These are phyloP conservation scores for Apolygus lucorum DNA, from an alignment of 1,140 invertebrate species.

Conservation along the genomic window DNA sequence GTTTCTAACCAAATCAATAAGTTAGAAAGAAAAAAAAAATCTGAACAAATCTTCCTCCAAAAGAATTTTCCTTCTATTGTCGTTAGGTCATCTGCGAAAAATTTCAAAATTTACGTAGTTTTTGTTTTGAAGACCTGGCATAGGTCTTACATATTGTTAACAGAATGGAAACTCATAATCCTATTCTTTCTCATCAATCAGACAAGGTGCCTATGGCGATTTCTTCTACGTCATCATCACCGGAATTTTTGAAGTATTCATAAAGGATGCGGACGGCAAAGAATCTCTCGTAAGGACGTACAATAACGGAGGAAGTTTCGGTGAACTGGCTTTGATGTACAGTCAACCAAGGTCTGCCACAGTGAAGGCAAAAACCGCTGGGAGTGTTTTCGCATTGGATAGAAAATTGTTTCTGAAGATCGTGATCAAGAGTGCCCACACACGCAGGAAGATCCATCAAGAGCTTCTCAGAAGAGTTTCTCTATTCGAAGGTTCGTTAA, in stretches of 20 bases:
- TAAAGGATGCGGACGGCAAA: slow-evolving; percentile 52
- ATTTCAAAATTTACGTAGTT: too few relatives aligned
- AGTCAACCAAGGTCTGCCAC: slow-evolving; percentile 93
- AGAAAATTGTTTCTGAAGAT: slow-evolving; percentile 90
- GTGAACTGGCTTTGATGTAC: slow-evolving; percentile 92
- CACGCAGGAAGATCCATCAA: slow-evolving; percentile 94
- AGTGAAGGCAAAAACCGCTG: slow-evolving; percentile 67
- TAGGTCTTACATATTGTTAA: too few relatives aligned
- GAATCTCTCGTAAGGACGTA: slow-evolving; percentile 72
- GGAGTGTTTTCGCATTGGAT: slow-evolving; percentile 93
- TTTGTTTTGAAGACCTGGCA: too few relatives aligned
- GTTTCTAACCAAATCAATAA: too few relatives aligned
- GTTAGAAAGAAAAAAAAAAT: too few relatives aligned
- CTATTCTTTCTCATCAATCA: too few relatives aligned
- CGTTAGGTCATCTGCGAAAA: too few relatives aligned
- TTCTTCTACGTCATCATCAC: slow-evolving; percentile 43
- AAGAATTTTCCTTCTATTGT: too few relatives aligned
- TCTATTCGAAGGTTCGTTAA: slow-evolving; percentile 54
- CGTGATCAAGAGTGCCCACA: slow-evolving; percentile 89
- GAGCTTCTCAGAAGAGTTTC: slow-evolving; percentile 83
- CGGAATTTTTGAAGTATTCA: slow-evolving; percentile 80
- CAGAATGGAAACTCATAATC: too few relatives aligned
- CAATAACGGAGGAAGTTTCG: slow-evolving; percentile 83
- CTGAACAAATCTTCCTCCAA: too few relatives aligned
- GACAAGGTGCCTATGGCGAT: slow-evolving; percentile 8